A percentile compares a stretch with the other conserved stretches of the same genome.
phyloP scores from a whole-genome alignment of 2,113 vertebrate species.

The Chaetops frenatus region DNA sequence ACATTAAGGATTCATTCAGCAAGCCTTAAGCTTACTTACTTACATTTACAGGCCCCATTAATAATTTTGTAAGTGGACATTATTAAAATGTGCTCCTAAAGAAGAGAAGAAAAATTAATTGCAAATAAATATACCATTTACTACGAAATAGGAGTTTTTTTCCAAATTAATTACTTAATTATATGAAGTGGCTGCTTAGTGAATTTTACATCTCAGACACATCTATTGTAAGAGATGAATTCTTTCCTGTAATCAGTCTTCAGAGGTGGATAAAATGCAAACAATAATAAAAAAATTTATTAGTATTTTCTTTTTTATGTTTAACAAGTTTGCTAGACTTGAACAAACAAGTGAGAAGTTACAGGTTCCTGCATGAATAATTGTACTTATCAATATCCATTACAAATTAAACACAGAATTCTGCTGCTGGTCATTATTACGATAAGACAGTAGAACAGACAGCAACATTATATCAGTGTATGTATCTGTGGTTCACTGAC shows the following conservation, averaged over 20 bases:
- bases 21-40: not conserved
- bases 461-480: not conserved
- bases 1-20: not conserved
- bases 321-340: not conserved
- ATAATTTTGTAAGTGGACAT: not conserved
- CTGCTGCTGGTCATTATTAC: not conserved
- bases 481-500: not conserved
- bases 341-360: not conserved
- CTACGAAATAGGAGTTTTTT: not conserved
- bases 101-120: not conserved
- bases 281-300: not conserved
- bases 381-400: not conserved
- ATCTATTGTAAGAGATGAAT: not conserved
- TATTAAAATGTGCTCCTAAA: not conserved
- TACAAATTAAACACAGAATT: not conserved
- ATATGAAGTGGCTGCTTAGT: not conserved
- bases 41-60: not conserved
- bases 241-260: not conserved
- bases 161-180: not conserved
- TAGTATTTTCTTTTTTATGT: not conserved
- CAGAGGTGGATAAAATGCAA: not conserved
- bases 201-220: not conserved
- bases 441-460: not conserved
- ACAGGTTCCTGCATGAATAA: not conserved
- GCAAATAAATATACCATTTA: not conserved